Base-by-base conservation (phyloP, 2,113 vertebrate species). In the Pachypanchax playfairii region DNA sequence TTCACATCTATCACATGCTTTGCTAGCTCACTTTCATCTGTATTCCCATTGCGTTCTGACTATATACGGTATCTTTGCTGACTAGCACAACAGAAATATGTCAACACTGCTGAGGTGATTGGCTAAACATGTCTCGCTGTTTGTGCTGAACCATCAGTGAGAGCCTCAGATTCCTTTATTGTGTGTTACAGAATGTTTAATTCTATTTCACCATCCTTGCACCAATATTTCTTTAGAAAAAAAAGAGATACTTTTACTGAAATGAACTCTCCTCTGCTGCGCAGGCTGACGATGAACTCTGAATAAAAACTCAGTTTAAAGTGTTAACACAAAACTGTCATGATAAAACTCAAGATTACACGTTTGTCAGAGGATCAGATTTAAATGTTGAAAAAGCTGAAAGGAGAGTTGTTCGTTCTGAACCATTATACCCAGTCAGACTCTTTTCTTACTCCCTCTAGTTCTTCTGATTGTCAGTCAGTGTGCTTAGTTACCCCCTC, bases 11-110 rank as follows among this genome's bases (percentile, higher is more conserved):
- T 25, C 42, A 46, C 58, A 62, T 31, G 24, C 62, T 48, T 56
- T 52, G 44, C 62, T 44, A 17, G 51, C 46, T 59, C 53, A 56
- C 18, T 3, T 44, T 66, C 49, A 79, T 85, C 65, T 79, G 60
- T 79, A 83, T 83, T 84, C 75, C 74, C 77, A 53, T 28, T 57
- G 66, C 51, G 51, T 55, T 47, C 13, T 46, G 51, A 41, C 67
- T 57, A 65, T 66, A 28, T 64, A 21, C 29, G 75, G 65, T 72
- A 64, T 50, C 75, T 33, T 24, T 49, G 61, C 39, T 68, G 73
- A 75, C 72, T 66, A 0, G 44, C 73, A 50, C 21, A 18, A 59
- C 39, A 46, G 29, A 54, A 51, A 44, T 56, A 52, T 51, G 61
- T 79, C 65, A 66, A 55, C 49, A 7, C 39, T 54, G 24, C 78